Base-by-base conservation (phyloP, 2,888 invertebrate genomes). In the Escarpia spicata region DNA sequence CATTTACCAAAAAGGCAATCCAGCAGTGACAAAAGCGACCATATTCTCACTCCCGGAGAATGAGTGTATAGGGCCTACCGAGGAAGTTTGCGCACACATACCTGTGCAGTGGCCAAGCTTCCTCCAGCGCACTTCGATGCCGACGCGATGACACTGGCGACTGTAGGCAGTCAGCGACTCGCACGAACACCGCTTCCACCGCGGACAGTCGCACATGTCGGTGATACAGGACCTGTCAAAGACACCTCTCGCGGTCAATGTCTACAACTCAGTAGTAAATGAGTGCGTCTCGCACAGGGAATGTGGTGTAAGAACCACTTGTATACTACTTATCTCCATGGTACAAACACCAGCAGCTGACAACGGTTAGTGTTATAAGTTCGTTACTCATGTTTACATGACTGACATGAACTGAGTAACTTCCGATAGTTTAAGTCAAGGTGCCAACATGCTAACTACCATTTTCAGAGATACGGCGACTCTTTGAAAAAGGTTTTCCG, bases 81-180 rank as follows among this genome's bases (percentile, higher is more conserved):
- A 12, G 43, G 37, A 26, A 43, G 92, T 19, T 89, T 92, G n/a
- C 9, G 6, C 15, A n/a, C 8, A 93, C 94, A 92, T 91, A 94
- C 95, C 93, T 58, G 93, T 93, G 91, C 95, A 95, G 43, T 92
- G 93, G 37, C 91, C 92, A 2, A 93, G 92, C 90, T 93, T 93
- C 31, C 94, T 93, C 93, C 93, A 93, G 12, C 92, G 90, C 52
- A 94, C 92, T 2, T 92, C 93, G 89, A 98, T 98, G 0, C 98
- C 98, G 90, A 98, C 96, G 43, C 98, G 97, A 93, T 98, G 97
- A 96, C 99, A 99, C 96, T 98, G 98, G 94, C 98, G 97, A 0
- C 98, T 98, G 96, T 99, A 99, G 2, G 99, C 99, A 92, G 98
- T 97, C 95, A 99, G 98, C 93, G 98, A 98, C 94, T 98, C 98